These are phyloP conservation scores for Heliconius hermathena DNA, from an alignment of 1,140 invertebrate species.

Conservation along the genomic window DNA sequence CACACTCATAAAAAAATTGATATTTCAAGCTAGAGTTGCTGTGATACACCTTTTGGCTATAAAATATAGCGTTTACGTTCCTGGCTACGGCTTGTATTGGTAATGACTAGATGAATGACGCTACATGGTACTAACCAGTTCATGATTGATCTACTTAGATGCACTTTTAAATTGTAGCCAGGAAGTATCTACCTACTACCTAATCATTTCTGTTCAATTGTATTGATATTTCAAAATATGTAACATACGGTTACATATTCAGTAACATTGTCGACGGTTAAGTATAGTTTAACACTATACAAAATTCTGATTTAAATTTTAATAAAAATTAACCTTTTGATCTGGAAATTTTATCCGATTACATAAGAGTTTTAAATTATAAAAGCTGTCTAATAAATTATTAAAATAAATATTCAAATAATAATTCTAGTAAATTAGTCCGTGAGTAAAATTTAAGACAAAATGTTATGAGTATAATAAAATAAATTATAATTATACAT, in stretches of 20 bases:
- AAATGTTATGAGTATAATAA: slow-evolving; percentile 80
- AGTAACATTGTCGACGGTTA: background rate
- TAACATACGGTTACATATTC: background rate
- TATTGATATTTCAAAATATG: background rate
- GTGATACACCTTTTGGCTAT: slow-evolving; percentile 80
- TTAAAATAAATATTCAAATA: slow-evolving; percentile 73
- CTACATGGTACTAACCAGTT: background rate
- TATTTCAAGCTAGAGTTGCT: slow-evolving; percentile 80
- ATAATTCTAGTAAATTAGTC: slow-evolving; percentile 77
- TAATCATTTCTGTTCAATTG: background rate
- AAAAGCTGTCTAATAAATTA: slow-evolving; percentile 73
- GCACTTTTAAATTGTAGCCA: slow-evolving; percentile 15
- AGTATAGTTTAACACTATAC: background rate
- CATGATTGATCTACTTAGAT: slow-evolving; percentile 13
- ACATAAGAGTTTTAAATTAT: slow-evolving; percentile 55
- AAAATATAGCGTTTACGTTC: slow-evolving; percentile 56
- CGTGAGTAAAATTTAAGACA: slow-evolving; percentile 73
- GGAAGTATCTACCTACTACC: slow-evolving; percentile 3
- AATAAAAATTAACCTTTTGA: slow-evolving; percentile 16
- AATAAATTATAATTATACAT: slow-evolving; percentile 47
- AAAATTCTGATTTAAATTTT: background rate
- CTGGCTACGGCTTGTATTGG: slow-evolving; percentile 39
- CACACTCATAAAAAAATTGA: slow-evolving; percentile 72
- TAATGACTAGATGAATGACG: slow-evolving; percentile 23
- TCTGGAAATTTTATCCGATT: slow-evolving; percentile 21